These are phyloP conservation scores for Agrilus biguttatus DNA, from an alignment of 2,888 invertebrate genomes.

Conservation along the genomic window DNA sequence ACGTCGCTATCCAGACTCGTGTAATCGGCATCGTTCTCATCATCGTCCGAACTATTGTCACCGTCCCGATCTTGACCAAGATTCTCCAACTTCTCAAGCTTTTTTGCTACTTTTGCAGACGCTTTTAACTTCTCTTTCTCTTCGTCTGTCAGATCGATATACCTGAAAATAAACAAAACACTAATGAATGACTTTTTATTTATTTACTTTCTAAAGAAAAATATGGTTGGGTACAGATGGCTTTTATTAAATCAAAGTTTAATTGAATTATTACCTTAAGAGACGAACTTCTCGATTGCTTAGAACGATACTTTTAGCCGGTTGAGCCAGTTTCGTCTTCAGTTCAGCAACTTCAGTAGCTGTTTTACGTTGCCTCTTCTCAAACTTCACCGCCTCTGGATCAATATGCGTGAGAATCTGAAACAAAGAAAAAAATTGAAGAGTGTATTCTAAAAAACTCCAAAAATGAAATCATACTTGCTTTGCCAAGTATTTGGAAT, in stretches of 20 bases:
- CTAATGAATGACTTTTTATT: neutral
- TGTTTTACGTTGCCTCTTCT: slow-evolving; percentile 80
- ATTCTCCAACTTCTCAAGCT: slow-evolving; percentile 77
- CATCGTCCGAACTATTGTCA: slow-evolving; percentile 61
- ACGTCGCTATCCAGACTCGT: slow-evolving; percentile 66
- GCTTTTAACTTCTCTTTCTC: slow-evolving; percentile 85
- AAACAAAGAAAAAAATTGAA: slow-evolving; percentile 6
- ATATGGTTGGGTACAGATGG: too few species aligned
- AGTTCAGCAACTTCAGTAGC: slow-evolving; percentile 83
- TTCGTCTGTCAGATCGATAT: slow-evolving; percentile 81
- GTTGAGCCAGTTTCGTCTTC: slow-evolving; percentile 63
- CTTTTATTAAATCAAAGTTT: neutral
- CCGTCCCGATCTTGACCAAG: slow-evolving; percentile 56
- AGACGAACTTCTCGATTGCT: slow-evolving; percentile 85
- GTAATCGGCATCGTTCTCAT: slow-evolving; percentile 60
- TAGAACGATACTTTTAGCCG: slow-evolving; percentile 74
- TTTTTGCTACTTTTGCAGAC: slow-evolving; percentile 82
- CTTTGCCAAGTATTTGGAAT: too few species aligned
- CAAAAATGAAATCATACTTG: too few species aligned
- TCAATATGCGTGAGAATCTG: slow-evolving; percentile 65
- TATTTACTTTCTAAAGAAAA: neutral
- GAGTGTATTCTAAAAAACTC: too few species aligned
- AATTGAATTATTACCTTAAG: slow-evolving; percentile 41
- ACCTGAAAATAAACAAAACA: slow-evolving; percentile 23
- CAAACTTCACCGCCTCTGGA: slow-evolving; percentile 70